Percentiles rank a stretch among this genome's conserved stretches.
phyloP scores from a whole-genome alignment of 2,888 invertebrate species.

The Melipona beecheii region DNA sequence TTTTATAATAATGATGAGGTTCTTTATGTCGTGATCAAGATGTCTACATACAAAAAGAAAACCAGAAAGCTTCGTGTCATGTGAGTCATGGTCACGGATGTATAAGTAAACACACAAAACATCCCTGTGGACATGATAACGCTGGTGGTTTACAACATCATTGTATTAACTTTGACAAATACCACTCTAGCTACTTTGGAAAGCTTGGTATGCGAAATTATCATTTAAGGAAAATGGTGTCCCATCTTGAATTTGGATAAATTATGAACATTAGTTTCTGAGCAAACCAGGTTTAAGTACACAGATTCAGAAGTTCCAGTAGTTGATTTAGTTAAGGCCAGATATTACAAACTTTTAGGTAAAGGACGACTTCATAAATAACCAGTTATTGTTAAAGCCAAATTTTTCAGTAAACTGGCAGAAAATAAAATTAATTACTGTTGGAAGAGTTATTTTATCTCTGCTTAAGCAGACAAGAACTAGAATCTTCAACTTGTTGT shows the following conservation, averaged over 20 bases:
- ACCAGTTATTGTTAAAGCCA: slow-evolving; percentile 99
- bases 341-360: slow-evolving; percentile 98
- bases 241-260: slow-evolving; percentile 98
- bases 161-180: slow-evolving; percentile 99
- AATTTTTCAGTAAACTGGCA: slow-evolving; percentile 98
- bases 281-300: slow-evolving; percentile 94
- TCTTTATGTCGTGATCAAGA: too few species aligned
- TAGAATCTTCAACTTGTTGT: too few species aligned
- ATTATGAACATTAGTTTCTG: slow-evolving; percentile 98
- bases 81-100: too few species aligned
- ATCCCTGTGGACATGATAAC: slow-evolving; percentile 99
- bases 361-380: slow-evolving; percentile 98
- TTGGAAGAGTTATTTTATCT: slow-evolving; percentile 98
- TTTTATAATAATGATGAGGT: too few species aligned
- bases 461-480: slow-evolving; percentile 88
- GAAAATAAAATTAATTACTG: slow-evolving; percentile 98
- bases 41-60: too few species aligned
- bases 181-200: slow-evolving; percentile 99
- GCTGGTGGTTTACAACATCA: slow-evolving; percentile 99
- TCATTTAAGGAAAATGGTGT: slow-evolving; percentile 95
- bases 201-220: slow-evolving; percentile 99
- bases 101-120: slow-evolving; percentile 97
- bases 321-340: slow-evolving; percentile 97
- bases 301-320: slow-evolving; percentile 95
- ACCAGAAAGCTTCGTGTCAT: too few species aligned